phyloP scores from a whole-genome alignment of 2,113 vertebrate species.

The Parus major region DNA sequence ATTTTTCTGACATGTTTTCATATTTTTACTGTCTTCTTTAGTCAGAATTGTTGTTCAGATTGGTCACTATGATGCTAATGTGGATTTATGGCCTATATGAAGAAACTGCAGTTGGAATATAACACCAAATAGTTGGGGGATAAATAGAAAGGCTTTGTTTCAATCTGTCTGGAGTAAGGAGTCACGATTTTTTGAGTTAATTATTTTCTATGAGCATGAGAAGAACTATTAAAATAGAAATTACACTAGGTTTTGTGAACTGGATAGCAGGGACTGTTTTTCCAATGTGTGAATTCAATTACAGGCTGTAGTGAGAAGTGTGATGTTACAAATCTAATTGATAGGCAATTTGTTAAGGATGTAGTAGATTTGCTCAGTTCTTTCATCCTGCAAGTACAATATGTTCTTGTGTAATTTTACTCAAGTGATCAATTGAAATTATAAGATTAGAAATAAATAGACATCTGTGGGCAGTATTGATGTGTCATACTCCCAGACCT shows the following conservation, averaged over 20 bases:
- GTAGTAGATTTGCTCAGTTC: not conserved
- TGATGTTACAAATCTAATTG: constrained; percentile 31
- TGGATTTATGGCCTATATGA: not conserved
- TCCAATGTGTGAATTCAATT: constrained; percentile 15
- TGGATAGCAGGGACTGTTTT: not conserved
- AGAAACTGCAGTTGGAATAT: not conserved
- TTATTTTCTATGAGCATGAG: not conserved
- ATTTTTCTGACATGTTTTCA: not conserved
- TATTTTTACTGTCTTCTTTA: not conserved
- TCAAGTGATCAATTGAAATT: not conserved
- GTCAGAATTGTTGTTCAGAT: not conserved
- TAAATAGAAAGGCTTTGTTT: not conserved
- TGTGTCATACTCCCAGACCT: not conserved
- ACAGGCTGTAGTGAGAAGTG: not conserved
- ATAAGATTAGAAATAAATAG: not conserved
- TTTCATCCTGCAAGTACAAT: not conserved
- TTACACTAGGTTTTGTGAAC: not conserved
- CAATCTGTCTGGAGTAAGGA: not conserved
- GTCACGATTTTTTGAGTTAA: not conserved
- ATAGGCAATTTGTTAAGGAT: not conserved
- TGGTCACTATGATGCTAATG: not conserved
- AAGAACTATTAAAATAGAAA: not conserved
- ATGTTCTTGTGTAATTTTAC: not conserved
- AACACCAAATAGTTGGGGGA: not conserved
- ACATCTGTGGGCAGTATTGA: not conserved